A percentile compares a stretch with the other conserved stretches of the same genome.
Conservation (phyloP, 2,113 vertebrate genomes). For the Nycticebus coucang region DNA sequence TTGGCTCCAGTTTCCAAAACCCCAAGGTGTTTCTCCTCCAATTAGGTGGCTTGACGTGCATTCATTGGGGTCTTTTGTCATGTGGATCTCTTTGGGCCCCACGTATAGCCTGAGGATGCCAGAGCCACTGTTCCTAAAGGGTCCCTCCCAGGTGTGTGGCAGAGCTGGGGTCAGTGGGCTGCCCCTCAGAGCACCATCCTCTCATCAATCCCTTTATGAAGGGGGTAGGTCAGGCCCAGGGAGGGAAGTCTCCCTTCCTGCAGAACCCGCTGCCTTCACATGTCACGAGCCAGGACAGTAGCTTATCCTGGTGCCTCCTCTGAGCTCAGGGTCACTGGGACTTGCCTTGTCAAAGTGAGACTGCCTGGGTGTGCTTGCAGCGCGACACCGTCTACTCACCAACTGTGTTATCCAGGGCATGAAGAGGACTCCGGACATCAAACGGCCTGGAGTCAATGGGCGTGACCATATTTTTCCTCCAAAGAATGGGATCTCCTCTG, state of each 20-base stretch:
- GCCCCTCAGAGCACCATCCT: slow-evolving; percentile 88
- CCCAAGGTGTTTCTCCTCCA: slow-evolving; percentile 50
- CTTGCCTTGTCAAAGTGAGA: slow-evolving; percentile 86
- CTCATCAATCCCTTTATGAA: slow-evolving; percentile 90
- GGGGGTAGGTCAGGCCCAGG: slow-evolving; percentile 86
- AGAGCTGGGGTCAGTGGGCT: slow-evolving; percentile 82
- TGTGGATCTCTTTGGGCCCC: slow-evolving; percentile 82
- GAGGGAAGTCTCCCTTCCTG: slow-evolving; percentile 86
- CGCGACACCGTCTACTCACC: slow-evolving; percentile 85
- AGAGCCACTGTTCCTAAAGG: slow-evolving; percentile 82
- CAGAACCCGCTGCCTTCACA: slow-evolving; percentile 89
- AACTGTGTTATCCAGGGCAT: slow-evolving; percentile 89
- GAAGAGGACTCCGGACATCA: slow-evolving; percentile 91
- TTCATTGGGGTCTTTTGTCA: slow-evolving; percentile 72
- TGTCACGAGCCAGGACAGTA: slow-evolving; percentile 95
- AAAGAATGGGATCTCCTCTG: slow-evolving; percentile 82
- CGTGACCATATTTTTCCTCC: slow-evolving; percentile 82
- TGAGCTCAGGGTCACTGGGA: slow-evolving; percentile 88
- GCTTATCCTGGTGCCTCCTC: slow-evolving; percentile 89
- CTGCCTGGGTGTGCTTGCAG: slow-evolving; percentile 86
- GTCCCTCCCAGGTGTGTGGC: slow-evolving; percentile 84
- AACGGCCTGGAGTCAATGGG: slow-evolving; percentile 86
- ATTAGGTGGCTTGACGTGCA: slow-evolving; percentile 77
- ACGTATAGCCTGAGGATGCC: slow-evolving; percentile 81
- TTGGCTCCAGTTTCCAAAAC: accelerated